These are phyloP conservation scores for Calliopsis andreniformis DNA, from an alignment of 1,140 invertebrate genomes.

Conservation along the genomic window DNA sequence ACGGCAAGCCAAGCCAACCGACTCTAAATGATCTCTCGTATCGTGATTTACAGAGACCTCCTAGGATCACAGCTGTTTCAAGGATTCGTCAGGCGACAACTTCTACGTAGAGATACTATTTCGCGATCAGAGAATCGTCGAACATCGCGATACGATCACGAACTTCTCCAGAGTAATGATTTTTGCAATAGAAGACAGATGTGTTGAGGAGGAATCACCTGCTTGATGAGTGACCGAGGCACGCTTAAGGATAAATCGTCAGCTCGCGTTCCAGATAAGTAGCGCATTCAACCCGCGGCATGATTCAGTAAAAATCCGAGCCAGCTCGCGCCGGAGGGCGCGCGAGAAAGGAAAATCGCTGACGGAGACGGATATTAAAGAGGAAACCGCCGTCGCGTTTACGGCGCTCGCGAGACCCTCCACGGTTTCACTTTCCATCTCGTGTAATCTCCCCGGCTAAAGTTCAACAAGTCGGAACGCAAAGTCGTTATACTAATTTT, in stretches of 20 bases:
- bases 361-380: slow-evolving; percentile 26
- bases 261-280: background rate
- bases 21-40: slow-evolving; percentile 56
- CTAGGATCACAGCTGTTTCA: slow-evolving; percentile 28
- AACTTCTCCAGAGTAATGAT: no score
- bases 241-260: no score
- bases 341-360: slow-evolving; percentile 23
- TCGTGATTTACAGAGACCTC: slow-evolving; percentile 62
- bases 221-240: no score
- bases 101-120: slow-evolving; percentile 7
- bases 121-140: slow-evolving; percentile 18
- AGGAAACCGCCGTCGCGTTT: background rate
- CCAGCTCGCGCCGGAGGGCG: background rate
- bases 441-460: slow-evolving; percentile 36
- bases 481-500: slow-evolving; percentile 34
- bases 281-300: background rate
- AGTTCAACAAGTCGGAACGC: slow-evolving; percentile 51
- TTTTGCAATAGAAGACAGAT: no score
- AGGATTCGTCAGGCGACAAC: slow-evolving; percentile 37
- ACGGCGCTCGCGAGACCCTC: slow-evolving; percentile 21
- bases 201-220: no score
- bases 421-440: slow-evolving; percentile 47
- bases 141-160: no score
- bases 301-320: no score
- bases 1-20: slow-evolving; percentile 32